Evolutionary conservation across 1,140 invertebrate species (phyloP), one percentile per base, ranked within the genome.

Genomic region (Drusus annulatus): DNA sequence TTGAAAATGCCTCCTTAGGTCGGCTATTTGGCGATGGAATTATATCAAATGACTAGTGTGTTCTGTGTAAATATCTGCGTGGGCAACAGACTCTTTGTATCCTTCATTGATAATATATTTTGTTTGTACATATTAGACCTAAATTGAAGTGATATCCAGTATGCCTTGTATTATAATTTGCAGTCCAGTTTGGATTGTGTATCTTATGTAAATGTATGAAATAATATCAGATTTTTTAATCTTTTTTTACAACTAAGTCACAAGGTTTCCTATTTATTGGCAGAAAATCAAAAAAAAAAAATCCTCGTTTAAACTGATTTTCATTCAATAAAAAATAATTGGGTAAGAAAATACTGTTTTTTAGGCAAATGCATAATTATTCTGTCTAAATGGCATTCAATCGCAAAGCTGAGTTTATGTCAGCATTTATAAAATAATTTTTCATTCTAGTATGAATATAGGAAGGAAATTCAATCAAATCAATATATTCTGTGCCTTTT

Each of bases 401-500:
- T 36, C 31, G 6, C 36, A 45, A 45, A 45, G 36, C 36, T 7
- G 36, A 13, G 36, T 13, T 45, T 13, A 13, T 45, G 36, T 45
- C 36, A 10, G 36, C 36, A 13, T 45, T 45, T 45, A 45, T 56
- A 10, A 56, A 56, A 56, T 21, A 56, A 17, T 17, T 17, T 60
- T 60, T 60, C 8, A 13, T 23, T 23, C n/a, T 60, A 60, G 8
- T 25, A 23, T 25, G 62, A 31, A 63, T 65, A 28, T 71, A 10
- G n/a, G 10, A 71, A 21, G 45, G 50, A 28, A 71, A 23, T 28
- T 16, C 15, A 71, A 71, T 65, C 16, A 71, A 69, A 51, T 52
- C 68, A 71, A 71, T 71, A 71, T 71, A 52, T 71, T 71, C 68
- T 71, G 68, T 71, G 68, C 68, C 68, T 71, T 68, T 50, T 71